Evolutionary conservation across 2,113 vertebrate species (phyloP).

Genomic region (Neoarius graeffei): DNA sequence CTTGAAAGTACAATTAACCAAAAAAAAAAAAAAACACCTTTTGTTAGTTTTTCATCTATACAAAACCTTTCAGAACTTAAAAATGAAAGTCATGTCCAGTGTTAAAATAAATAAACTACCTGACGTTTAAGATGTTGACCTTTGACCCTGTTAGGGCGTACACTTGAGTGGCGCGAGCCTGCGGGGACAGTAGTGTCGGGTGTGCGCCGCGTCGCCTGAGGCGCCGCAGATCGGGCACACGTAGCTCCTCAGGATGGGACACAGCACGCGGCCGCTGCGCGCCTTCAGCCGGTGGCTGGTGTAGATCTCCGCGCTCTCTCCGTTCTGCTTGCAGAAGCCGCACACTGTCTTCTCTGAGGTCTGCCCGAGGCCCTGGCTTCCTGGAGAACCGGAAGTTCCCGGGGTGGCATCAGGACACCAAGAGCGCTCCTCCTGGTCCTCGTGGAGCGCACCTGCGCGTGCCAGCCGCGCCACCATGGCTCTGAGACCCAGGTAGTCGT

Average conservation of each 20-base stretch:
- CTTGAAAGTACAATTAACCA: no score
- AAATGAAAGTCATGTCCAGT: no score
- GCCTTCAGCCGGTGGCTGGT: slow-evolving; percentile 76
- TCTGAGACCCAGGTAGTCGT: slow-evolving; percentile 68
- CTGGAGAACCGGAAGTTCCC: background rate
- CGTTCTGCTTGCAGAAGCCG: slow-evolving; percentile 82
- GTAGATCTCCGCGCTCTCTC: slow-evolving; percentile 74
- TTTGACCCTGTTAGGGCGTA: no score
- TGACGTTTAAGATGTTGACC: no score
- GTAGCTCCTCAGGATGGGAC: slow-evolving; percentile 80
- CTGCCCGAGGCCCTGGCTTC: background rate
- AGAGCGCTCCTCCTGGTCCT: background rate
- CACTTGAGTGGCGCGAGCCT: background rate
- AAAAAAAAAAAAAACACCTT: no score
- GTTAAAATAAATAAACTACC: no score
- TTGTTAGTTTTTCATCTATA: no score
- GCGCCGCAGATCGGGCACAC: slow-evolving; percentile 78
- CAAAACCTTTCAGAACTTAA: no score
- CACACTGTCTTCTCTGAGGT: slow-evolving; percentile 45
- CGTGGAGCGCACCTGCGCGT: background rate
- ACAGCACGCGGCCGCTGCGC: slow-evolving; percentile 69
- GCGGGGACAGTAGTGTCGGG: slow-evolving; percentile 78
- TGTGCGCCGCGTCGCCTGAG: slow-evolving; percentile 79
- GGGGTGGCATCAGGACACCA: background rate
- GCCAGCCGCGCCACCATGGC: slow-evolving; percentile 37